A percentile compares a stretch with the other conserved stretches of the same genome.
phyloP scores from a whole-genome alignment of 2,113 vertebrate genomes.

The Rhabdornis inornatus region DNA sequence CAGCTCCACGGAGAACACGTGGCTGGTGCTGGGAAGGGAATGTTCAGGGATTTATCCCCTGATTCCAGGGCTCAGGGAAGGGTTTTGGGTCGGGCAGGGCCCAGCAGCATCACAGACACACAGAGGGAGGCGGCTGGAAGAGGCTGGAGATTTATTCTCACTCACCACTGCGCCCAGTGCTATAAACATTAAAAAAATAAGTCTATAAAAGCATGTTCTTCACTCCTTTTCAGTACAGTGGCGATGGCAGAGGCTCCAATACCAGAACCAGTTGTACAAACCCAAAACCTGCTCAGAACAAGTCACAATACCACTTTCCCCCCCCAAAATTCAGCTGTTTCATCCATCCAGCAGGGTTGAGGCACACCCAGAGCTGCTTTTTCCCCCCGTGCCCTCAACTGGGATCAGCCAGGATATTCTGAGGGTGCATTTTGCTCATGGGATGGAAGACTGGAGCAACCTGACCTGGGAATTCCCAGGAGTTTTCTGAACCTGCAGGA shows the following conservation, averaged over 20 bases:
- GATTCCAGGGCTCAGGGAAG: background rate
- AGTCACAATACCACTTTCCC: background rate
- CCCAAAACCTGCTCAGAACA: background rate
- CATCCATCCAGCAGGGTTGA: background rate
- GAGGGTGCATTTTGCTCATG: rapidly evolving
- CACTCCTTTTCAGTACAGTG: background rate
- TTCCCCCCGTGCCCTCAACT: rapidly evolving
- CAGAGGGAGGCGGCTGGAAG: background rate
- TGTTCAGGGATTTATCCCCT: rapidly evolving
- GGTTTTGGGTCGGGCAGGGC: background rate
- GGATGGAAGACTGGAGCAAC: background rate
- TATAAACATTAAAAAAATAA: constrained; percentile 3
- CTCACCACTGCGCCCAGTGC: background rate
- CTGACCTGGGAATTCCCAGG: background rate
- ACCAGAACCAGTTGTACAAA: background rate
- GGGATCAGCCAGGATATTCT: background rate
- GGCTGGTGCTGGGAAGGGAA: rapidly evolving
- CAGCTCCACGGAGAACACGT: background rate
- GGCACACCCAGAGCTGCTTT: background rate
- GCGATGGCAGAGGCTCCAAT: background rate
- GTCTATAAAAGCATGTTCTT: background rate
- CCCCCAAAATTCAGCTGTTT: background rate
- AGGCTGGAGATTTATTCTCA: constrained; percentile 18
- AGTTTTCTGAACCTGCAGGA: background rate
- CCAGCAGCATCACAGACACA: background rate